These are phyloP conservation scores for Phrynocephalus forsythii DNA, from an alignment of 2,797 vertebrate genomes.

Conservation along the genomic window DNA sequence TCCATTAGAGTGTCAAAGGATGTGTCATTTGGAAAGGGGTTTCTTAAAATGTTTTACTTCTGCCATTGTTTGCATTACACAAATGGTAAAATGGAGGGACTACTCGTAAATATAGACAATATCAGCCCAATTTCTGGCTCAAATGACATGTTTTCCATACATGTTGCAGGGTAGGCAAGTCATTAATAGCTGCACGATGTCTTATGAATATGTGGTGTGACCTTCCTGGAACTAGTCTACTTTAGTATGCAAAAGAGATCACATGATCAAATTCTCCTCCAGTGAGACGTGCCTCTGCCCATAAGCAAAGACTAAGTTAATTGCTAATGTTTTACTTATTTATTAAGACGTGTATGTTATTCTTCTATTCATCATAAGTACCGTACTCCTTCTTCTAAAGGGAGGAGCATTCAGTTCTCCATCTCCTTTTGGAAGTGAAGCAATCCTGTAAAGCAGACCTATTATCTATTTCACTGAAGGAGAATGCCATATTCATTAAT, in stretches of 20 bases:
- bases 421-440: neutral
- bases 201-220: neutral
- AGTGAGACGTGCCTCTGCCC: neutral
- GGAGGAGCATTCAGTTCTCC: neutral
- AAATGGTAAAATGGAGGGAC: neutral
- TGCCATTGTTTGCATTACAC: neutral
- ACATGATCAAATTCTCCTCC: neutral
- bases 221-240: neutral
- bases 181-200: neutral
- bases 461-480: neutral
- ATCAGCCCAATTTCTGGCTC: neutral
- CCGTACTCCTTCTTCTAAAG: neutral
- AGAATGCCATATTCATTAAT: neutral
- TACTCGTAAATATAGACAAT: conserved; percentile 10
- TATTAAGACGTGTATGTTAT: neutral
- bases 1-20: neutral
- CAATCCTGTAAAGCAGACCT: neutral
- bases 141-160: neutral
- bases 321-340: neutral
- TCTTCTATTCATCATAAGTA: neutral
- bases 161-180: neutral
- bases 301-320: neutral
- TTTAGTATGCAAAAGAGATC: neutral
- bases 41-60: neutral
- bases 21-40: neutral